These are phyloP conservation scores for Nanorana parkeri DNA, from an alignment of 2,113 vertebrate species.

Conservation along the genomic window DNA sequence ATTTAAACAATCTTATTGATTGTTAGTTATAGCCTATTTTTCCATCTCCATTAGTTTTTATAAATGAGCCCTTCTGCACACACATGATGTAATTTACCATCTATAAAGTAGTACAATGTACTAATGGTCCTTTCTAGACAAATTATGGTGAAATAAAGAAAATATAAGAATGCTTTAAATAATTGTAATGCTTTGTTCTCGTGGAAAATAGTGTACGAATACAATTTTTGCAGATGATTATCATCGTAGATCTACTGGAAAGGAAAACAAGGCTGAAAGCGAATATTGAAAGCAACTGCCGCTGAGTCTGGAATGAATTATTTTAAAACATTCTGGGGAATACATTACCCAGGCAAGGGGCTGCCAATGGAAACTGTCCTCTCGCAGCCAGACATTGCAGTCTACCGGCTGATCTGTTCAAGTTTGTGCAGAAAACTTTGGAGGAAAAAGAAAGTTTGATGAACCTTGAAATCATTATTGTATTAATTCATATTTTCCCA, in stretches of 20 bases:
- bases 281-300: constrained; percentile 6
- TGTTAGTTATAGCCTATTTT: no score
- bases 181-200: neutral
- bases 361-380: constrained; percentile 42
- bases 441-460: constrained; percentile 6
- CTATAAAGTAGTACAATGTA: neutral
- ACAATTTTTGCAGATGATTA: neutral
- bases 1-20: no score
- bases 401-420: constrained; percentile 27
- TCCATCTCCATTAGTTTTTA: no score
- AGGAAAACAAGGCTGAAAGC: neutral
- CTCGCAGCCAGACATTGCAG: constrained; percentile 1
- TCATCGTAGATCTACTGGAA: neutral
- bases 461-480: constrained; percentile 1
- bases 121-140: no score
- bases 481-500: neutral
- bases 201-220: neutral
- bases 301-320: constrained; percentile 43
- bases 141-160: neutral
- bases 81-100: neutral
- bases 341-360: constrained; percentile 21
- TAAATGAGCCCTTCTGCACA: no score
- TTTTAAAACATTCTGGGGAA: constrained; percentile 14
- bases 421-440: constrained; percentile 13
- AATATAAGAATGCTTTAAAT: neutral